These are phyloP conservation scores for Pegoplata infirma DNA, from an alignment of 2,888 invertebrate genomes.

Conservation along the genomic window DNA sequence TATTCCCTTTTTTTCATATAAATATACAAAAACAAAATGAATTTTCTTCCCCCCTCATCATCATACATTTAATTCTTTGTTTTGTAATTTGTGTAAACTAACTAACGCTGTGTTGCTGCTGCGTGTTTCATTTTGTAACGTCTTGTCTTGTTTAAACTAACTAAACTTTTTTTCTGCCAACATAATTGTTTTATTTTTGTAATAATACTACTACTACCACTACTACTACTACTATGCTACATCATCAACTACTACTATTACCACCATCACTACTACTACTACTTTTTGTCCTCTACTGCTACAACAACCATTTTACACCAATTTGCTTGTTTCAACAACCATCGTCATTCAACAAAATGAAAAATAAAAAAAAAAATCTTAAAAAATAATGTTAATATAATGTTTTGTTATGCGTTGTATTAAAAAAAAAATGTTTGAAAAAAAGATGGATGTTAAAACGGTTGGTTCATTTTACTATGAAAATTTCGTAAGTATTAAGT, in stretches of 20 bases:
- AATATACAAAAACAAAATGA: constrained; percentile 7
- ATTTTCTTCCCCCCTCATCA: constrained; percentile 22
- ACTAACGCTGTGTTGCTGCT: constrained; percentile 22
- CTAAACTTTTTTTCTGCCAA: constrained; percentile 33
- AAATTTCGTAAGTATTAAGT: constrained; percentile 92
- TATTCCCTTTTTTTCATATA: constrained; percentile 37
- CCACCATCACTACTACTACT: constrained; percentile 30
- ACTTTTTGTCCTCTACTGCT: constrained; percentile 46
- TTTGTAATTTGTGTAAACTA: constrained; percentile 12
- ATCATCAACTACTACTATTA: constrained; percentile 6
- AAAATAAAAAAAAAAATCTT: constrained; percentile 34
- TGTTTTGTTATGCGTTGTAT: constrained; percentile 28
- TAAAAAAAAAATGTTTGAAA: constrained; percentile 27
- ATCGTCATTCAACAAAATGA: constrained; percentile 18
- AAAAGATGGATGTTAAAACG: constrained; percentile 97
- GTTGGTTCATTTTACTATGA: constrained; percentile 97
- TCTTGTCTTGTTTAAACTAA: constrained; percentile 43
- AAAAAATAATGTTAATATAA: constrained; percentile 19
- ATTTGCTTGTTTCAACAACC: constrained; percentile 22
- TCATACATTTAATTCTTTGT: constrained; percentile 8
- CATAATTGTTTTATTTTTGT: constrained; percentile 15
- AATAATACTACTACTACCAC: constrained; percentile 6
- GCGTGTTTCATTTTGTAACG: constrained; percentile 39
- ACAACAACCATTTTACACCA: constrained; percentile 34
- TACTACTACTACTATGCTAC: constrained; percentile 21